Conservation (phyloP, 2,888 invertebrate genomes). For the Lepidochitona cinerea region DNA sequence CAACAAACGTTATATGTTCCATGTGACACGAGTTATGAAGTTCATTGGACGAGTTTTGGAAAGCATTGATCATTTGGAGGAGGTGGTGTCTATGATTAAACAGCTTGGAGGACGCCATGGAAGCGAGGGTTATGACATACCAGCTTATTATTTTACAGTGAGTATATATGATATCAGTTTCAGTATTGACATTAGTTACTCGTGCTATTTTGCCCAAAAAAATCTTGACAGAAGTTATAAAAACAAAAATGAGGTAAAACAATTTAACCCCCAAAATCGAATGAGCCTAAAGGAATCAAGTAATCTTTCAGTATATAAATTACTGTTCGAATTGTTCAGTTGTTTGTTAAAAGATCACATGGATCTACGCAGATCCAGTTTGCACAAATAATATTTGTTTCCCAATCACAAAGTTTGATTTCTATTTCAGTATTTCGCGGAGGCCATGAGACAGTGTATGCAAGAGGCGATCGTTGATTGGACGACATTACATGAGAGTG, state of each 20-base stretch:
- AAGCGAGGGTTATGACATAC: not conserved
- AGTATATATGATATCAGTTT: not conserved
- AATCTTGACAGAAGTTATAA: no score
- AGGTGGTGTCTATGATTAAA: not conserved
- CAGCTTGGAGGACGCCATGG: not conserved
- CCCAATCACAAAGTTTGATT: no score
- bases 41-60: not conserved
- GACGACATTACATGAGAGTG: not conserved
- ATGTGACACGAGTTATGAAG: not conserved
- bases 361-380: no score
- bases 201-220: no score
- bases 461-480: not conserved
- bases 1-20: not conserved
- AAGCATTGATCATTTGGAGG: not conserved
- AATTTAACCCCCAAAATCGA: no score
- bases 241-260: no score
- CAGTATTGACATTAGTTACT: no score
- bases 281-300: no score
- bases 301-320: no score
- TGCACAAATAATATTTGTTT: no score
- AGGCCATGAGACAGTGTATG: slow-evolving; percentile 5
- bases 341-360: no score
- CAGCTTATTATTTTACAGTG: not conserved
- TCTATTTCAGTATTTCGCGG: not conserved
- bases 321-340: no score